phyloP scores from a whole-genome alignment of 1,140 invertebrate species.

The Diuraphis noxia region DNA sequence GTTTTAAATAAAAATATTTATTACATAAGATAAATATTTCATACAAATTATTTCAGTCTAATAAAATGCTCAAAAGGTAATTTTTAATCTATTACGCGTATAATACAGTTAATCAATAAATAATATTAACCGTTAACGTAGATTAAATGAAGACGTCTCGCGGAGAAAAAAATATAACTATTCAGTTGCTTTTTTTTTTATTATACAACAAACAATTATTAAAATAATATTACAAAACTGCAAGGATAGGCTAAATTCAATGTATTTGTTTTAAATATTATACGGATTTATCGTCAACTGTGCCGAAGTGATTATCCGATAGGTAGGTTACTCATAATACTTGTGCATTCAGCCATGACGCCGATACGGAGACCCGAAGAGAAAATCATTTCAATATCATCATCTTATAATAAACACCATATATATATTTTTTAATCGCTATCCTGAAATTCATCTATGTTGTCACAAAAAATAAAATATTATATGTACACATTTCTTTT shows the following conservation, averaged over 20 bases:
- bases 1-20: background rate
- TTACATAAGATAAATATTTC: background rate
- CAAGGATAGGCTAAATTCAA: constrained; percentile 21
- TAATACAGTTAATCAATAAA: background rate
- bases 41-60: background rate
- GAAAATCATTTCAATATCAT: constrained; percentile 30
- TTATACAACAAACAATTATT: background rate
- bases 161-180: background rate
- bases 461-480: constrained; percentile 11
- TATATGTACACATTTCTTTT: background rate
- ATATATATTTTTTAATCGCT: background rate
- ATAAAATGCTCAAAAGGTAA: background rate
- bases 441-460: background rate
- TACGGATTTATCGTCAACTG: background rate
- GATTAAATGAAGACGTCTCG: background rate
- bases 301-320: constrained; percentile 30
- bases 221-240: constrained; percentile 11
- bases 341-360: constrained; percentile 25
- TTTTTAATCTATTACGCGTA: background rate
- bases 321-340: constrained; percentile 9
- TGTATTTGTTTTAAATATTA: constrained; percentile 21
- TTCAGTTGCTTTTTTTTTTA: background rate
- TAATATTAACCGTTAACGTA: background rate
- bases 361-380: background rate
- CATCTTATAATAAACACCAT: constrained; percentile 5